These are phyloP conservation scores for Diplogasteroides magnus DNA, from an alignment of 1,140 invertebrate genomes.

Conservation along the genomic window DNA sequence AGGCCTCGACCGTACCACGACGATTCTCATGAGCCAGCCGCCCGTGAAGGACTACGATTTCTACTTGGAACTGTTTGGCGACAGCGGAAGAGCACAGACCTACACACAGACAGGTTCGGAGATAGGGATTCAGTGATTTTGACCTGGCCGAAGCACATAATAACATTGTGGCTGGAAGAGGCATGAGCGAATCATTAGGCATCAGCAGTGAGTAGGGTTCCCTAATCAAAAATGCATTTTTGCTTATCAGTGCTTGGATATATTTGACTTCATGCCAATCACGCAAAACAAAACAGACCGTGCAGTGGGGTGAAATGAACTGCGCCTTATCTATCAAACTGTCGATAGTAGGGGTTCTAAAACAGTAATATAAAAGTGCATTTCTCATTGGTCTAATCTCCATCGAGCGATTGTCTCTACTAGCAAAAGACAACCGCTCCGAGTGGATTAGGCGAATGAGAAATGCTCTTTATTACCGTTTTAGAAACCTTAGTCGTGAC, in stretches of 20 bases:
- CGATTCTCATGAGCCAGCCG: slow-evolving; percentile 7
- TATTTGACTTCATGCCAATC: too few relatives aligned
- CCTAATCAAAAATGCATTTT: too few relatives aligned
- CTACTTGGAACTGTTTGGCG: slow-evolving; percentile 12
- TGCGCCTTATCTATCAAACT: too few relatives aligned
- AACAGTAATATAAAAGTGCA: background rate
- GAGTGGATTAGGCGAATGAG: background rate
- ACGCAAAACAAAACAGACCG: background rate
- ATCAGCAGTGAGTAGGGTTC: too few relatives aligned
- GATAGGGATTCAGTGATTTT: background rate
- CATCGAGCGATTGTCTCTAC: background rate
- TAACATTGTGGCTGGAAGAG: too few relatives aligned
- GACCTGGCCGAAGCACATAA: background rate
- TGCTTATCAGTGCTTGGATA: too few relatives aligned
- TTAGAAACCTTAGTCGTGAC: too few relatives aligned
- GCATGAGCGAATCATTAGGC: too few relatives aligned
- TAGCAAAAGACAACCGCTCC: background rate
- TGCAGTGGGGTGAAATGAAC: background rate
- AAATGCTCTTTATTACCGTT: too few relatives aligned
- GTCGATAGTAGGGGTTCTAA: too few relatives aligned
- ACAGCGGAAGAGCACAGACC: slow-evolving; percentile 5
- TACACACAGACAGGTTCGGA: background rate
- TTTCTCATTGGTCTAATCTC: too few relatives aligned
- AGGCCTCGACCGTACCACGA: background rate
- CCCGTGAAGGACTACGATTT: slow-evolving; percentile 19